Base-by-base conservation (phyloP, 2,113 vertebrate species). In the Psittacara wagleri region DNA sequence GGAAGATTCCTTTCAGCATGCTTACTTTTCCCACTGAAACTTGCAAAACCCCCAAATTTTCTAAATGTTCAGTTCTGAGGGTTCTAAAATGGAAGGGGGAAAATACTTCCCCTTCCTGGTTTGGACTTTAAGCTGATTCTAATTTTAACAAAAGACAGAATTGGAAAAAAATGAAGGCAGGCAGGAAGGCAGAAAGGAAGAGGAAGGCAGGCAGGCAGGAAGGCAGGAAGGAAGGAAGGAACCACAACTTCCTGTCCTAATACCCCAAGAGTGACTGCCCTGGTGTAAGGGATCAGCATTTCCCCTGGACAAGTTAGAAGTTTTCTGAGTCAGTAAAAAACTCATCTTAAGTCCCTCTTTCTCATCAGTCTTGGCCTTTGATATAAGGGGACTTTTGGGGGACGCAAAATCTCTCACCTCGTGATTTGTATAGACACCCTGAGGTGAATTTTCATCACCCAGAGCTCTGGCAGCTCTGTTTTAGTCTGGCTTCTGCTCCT, bases 91-190 rank as follows among this genome's bases (percentile, higher is more conserved):
- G 17, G 5, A 68, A 35, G 18, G 9, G 3, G 12, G 7, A 27
- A 11, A 88, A 33, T 13, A 13, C 10, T 2, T 73, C 7, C 0
- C 0, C 37, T 66, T 92, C 67, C 9, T 4, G 2, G 1, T 3
- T 57, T 86, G 37, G 41, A 69, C 19, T 80, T 86, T 51, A 10
- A 52, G 7, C 11, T 72, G 14, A n/a, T 76, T 63, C 1, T 17
- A 75, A 46, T 54, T 70, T 90, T 31, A 72, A 70, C 1, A 9
- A 77, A 46, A 62, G 7, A 10, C 0, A 41, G 31, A 46, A 43
- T 11, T 15, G 17, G 61, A 22, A 52, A 22, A 22, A 17, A 11
- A 59, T 10, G 3, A 13, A 19, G 9, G 4, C 4, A 2, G 6
- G 11, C 5, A 3, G 17, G 5, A 19, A 27, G 19, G 4, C 2